Base-by-base conservation (phyloP, 2,113 vertebrate species). In the Camelus dromedarius region DNA sequence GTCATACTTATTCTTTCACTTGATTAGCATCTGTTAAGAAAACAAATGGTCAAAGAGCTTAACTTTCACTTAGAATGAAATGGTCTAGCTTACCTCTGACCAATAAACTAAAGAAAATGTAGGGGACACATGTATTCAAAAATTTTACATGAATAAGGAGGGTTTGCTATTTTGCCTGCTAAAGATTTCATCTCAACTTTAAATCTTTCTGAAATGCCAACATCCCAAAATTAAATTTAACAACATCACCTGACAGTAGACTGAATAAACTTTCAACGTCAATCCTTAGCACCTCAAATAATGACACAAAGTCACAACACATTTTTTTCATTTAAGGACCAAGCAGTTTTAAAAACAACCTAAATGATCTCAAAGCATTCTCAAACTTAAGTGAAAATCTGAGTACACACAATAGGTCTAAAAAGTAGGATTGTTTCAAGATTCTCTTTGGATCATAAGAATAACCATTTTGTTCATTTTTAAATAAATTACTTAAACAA, bases 31-130 rank as follows among this genome's bases (percentile, higher is more conserved):
- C 91, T 22, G 52, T 69, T 96, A 75, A 85, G 70, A 76, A 97
- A 97, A 96, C 32, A 97, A 73, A 87, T 28, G 46, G n/a, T 60
- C 32, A 95, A 86, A 83, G n/a, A 86, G 38, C 86, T 73, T 94
- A 56, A 82, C 91, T 95, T 96, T 96, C 52, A 84, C 46, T 90
- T 75, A 83, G 6, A 48, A 12, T 79, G 35, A 92, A 95, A 77
- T 72, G 52, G 94, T 89, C 46, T 96, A 81, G 62, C 80, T 94
- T 72, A 82, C 6, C 24, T 54, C 77, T 91, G 69, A 91, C 20
- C 73, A 93, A 22, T 69, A 93, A 93, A 92, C 24, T 16, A 75
- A 82, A 75, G 38, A 72, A 94, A 85, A 88, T 30, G 18, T 18
- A 92, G 18, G 30, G 24, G 32, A 87, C n/a, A 75, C 7, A 69